phyloP scores from a whole-genome alignment of 2,888 invertebrate species.

The Biston betularia region DNA sequence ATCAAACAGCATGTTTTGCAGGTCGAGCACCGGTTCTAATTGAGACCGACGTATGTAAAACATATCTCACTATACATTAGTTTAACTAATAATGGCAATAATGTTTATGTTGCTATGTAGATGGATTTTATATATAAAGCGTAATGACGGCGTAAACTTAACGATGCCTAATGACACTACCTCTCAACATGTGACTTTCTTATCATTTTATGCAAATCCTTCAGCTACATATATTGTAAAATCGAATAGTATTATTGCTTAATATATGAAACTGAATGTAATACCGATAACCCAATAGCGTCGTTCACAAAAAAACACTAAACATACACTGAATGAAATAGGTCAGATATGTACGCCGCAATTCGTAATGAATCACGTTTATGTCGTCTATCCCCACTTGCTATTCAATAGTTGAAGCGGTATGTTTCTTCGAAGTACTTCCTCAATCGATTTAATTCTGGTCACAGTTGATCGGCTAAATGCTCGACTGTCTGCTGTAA shows the following conservation, averaged over 20 bases:
- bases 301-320: conserved; percentile 8
- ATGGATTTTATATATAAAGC: conserved; percentile 31
- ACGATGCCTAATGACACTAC: conserved; percentile 41
- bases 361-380: conserved; percentile 14
- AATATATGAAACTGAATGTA: background rate
- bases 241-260: background rate
- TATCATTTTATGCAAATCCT: conserved; percentile 20
- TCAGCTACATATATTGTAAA: conserved; percentile 6
- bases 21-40: conserved; percentile 53
- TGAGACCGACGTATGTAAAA: conserved; percentile 55
- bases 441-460: conserved; percentile 40
- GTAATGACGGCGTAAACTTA: conserved; percentile 54
- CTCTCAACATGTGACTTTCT: conserved; percentile 29
- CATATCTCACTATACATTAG: conserved; percentile 17
- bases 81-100: too few species aligned
- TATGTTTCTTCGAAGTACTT: conserved; percentile 35
- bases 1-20: conserved; percentile 66
- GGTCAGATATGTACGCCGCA: conserved; percentile 6
- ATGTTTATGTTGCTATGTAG: background rate
- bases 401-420: conserved; percentile 30
- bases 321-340: background rate
- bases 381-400: conserved; percentile 24
- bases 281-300: conserved; percentile 20
- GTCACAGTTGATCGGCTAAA: conserved; percentile 45
- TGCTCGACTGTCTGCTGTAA: conserved; percentile 45